Conservation (phyloP, 2,113 vertebrate genomes). For the Theristicus caerulescens region DNA sequence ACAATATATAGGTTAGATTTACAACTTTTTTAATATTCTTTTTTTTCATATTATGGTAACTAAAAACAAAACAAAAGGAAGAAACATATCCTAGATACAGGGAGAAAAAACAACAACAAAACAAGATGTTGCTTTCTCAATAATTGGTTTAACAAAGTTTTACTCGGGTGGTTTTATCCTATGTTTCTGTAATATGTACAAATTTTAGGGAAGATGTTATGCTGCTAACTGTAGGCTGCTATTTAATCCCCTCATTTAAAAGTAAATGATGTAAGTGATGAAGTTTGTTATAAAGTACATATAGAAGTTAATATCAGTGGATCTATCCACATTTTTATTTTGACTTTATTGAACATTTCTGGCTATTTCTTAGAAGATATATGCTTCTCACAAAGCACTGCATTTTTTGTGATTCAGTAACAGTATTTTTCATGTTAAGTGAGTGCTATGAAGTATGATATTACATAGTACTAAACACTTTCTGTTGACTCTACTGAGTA, state of each 20-base stretch:
- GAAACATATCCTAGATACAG: neutral
- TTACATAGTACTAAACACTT: neutral
- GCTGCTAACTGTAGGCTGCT: neutral
- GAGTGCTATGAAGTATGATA: neutral
- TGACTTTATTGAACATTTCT: neutral
- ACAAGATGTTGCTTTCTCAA: neutral
- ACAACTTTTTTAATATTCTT: neutral
- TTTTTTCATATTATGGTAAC: neutral
- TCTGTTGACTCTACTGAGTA: neutral
- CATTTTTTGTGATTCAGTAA: neutral
- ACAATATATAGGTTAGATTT: neutral
- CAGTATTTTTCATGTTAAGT: neutral
- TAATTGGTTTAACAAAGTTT: neutral
- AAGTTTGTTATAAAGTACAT: neutral
- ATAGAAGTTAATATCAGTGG: neutral
- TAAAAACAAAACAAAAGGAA: neutral
- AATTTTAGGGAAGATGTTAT: neutral
- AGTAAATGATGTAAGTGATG: neutral
- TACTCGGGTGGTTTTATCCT: neutral
- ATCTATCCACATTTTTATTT: neutral
- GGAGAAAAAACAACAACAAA: neutral
- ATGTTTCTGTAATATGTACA: neutral
- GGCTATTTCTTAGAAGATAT: neutral
- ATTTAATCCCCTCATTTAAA: neutral
- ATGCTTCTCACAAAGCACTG: neutral